phyloP scores from a whole-genome alignment of 2,113 vertebrate species.

The Silurus asotus region DNA sequence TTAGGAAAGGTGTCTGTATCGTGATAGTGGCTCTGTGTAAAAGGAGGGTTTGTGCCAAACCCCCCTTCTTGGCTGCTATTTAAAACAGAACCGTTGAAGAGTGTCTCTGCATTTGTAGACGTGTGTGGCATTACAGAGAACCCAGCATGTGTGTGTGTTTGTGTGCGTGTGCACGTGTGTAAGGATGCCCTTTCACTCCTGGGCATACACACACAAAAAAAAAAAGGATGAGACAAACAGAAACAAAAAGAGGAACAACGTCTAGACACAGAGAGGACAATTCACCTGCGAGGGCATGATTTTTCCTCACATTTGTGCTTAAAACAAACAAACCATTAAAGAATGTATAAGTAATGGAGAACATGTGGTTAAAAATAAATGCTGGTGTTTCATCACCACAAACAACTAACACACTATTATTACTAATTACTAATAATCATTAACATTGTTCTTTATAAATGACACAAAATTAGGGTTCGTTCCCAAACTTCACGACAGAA shows the following conservation, averaged over 20 bases:
- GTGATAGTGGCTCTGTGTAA: neutral
- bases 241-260: neutral
- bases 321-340: neutral
- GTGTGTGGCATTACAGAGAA: constrained; percentile 40
- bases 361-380: neutral
- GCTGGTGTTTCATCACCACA: neutral
- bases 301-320: neutral
- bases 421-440: neutral
- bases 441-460: neutral
- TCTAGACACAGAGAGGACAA: neutral
- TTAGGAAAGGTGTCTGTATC: constrained; percentile 4
- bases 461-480: neutral
- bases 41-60: neutral
- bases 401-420: neutral
- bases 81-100: neutral
- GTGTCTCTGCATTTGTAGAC: constrained; percentile 15
- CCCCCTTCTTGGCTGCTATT: constrained; percentile 4
- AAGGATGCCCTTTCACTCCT: constrained; percentile 17
- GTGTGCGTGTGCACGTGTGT: neutral
- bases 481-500: neutral
- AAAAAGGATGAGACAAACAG: neutral
- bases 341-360: neutral
- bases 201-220: neutral
- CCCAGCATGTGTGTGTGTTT: constrained; percentile 15
- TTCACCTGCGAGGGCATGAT: neutral